Conservation (phyloP, 2,113 vertebrate genomes). For the Cacatua alba region DNA sequence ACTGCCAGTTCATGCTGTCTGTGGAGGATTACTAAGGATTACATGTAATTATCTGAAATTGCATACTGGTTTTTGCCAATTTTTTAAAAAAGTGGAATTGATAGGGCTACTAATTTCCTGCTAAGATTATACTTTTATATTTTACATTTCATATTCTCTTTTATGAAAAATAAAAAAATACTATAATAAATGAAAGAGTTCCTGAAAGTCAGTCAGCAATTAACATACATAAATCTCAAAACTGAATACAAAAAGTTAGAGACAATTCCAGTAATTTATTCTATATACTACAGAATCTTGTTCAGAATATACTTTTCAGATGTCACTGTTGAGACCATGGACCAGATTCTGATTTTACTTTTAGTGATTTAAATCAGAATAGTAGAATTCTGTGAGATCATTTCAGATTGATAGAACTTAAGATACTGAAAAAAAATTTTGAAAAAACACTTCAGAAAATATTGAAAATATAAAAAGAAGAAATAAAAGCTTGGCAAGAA, state of each 20-base stretch:
- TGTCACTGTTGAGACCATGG: not conserved
- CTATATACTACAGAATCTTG: not conserved
- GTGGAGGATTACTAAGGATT: constrained; percentile 64
- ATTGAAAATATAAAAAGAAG: not conserved
- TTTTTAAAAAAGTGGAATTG: constrained; percentile 24
- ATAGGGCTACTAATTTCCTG: constrained; percentile 43
- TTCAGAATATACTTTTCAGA: not conserved
- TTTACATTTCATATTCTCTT: not conserved
- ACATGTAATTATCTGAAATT: constrained; percentile 72
- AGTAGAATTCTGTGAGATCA: not conserved
- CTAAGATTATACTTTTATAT: constrained; percentile 3
- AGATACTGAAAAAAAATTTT: not conserved
- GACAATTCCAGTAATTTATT: not conserved
- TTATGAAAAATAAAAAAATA: not conserved
- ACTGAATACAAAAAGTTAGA: not conserved
- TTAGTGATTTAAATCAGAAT: not conserved
- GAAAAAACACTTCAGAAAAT: not conserved
- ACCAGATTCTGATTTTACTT: not conserved
- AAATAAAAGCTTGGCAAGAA: not conserved
- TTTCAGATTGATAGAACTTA: not conserved
- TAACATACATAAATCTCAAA: not conserved
- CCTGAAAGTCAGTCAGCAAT: not conserved
- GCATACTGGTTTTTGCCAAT: constrained; percentile 30
- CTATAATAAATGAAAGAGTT: not conserved
- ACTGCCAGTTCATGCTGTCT: constrained; percentile 38